phyloP scores from a whole-genome alignment of 2,113 vertebrate genomes.

The Artemisiospiza belli region DNA sequence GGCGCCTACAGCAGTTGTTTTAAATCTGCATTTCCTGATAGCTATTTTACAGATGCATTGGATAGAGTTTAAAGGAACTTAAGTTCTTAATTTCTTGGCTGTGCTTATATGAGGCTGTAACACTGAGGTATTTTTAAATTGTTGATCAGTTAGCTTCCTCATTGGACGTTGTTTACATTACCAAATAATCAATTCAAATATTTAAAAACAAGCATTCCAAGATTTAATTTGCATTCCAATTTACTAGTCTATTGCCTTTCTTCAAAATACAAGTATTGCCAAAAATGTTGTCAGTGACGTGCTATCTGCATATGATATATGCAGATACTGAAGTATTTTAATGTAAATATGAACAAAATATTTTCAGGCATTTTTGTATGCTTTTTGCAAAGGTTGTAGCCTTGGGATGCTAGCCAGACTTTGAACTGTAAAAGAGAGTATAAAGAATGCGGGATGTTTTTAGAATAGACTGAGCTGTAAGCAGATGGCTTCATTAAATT shows the following conservation, averaged over 20 bases:
- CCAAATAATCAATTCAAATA: not conserved
- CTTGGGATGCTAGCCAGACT: conserved; percentile 9
- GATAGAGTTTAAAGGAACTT: accelerated
- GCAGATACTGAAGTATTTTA: not conserved
- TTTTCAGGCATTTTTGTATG: not conserved
- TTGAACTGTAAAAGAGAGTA: not conserved
- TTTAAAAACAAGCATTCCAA: not conserved
- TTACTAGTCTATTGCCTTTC: not conserved
- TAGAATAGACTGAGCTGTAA: not conserved
- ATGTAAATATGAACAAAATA: not conserved
- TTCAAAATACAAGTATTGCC: not conserved
- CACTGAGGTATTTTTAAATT: not conserved
- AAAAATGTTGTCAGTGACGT: not conserved
- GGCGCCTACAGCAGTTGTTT: not conserved
- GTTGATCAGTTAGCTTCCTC: not conserved
- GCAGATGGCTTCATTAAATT: conserved; percentile 47
- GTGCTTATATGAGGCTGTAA: not conserved
- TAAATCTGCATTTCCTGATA: not conserved
- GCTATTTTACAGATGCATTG: not conserved
- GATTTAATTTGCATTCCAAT: not conserved
- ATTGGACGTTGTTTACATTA: not conserved
- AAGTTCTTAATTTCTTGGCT: not conserved
- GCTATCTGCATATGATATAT: not conserved
- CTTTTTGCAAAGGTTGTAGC: not conserved
- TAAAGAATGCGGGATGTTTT: conserved; percentile 2